phyloP scores from a whole-genome alignment of 2,888 invertebrate genomes.

The Elgonia sp. region DNA sequence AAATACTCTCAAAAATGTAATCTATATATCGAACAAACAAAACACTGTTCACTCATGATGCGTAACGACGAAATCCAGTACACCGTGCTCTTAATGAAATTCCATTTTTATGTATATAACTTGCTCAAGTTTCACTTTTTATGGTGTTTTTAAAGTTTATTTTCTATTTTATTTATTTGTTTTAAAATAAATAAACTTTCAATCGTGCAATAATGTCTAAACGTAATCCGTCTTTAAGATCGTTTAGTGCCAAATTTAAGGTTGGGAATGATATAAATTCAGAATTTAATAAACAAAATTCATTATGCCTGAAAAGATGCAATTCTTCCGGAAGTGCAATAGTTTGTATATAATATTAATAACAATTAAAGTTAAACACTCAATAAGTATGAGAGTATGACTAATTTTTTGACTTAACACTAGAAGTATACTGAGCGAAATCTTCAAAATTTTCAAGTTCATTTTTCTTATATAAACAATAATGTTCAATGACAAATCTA shows the following conservation, averaged over 20 bases:
- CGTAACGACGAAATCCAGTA: constrained; percentile 1
- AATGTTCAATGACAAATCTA: too few species aligned
- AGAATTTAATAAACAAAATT: constrained; percentile 6
- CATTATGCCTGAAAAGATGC: constrained; percentile 31
- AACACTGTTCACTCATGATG: constrained; percentile 30
- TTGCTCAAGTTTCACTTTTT: neutral
- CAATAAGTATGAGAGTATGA: too few species aligned
- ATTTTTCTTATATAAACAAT: too few species aligned
- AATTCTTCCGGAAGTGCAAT: constrained; percentile 41
- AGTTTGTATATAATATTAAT: too few species aligned
- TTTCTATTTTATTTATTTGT: neutral
- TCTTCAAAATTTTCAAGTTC: too few species aligned
- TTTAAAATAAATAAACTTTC: neutral
- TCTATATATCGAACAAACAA: constrained; percentile 58
- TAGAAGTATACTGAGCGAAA: too few species aligned
- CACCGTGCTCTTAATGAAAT: too few species aligned
- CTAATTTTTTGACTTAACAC: too few species aligned
- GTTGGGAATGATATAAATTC: constrained; percentile 21
- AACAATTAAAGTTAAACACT: too few species aligned
- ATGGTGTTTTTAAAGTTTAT: neutral
- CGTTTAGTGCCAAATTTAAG: constrained; percentile 47
- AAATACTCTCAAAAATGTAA: too few species aligned
- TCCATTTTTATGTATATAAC: neutral
- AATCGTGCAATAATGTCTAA: neutral
- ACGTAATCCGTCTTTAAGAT: constrained; percentile 14